Percentiles rank a stretch among this genome's conserved stretches.
Evolutionary conservation across 2,888 invertebrate genomes (phyloP).

Genomic region (Pharmacophagus antenor): DNA sequence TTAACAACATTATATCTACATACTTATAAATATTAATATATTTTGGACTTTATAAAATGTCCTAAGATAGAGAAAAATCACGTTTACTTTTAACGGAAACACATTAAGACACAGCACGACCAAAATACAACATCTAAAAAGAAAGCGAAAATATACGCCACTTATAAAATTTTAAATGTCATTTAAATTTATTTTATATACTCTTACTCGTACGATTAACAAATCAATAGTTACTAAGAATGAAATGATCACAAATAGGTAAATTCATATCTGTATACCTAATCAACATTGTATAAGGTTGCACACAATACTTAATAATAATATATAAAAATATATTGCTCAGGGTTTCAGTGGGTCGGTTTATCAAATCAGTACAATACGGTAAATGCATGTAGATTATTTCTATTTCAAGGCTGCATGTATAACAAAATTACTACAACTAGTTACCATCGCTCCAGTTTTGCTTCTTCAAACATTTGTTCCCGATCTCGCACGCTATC

Average conservation of each 20-base stretch:
- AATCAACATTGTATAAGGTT: conserved; percentile 70
- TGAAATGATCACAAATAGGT: conserved; percentile 68
- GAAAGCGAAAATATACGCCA: conserved; percentile 64
- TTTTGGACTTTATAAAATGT: conserved; percentile 44
- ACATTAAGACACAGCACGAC: conserved; percentile 62
- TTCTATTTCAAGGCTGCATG: conserved; percentile 44
- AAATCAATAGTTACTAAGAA: conserved; percentile 61
- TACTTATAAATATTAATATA: conserved; percentile 41
- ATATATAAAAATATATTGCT: conserved; percentile 80
- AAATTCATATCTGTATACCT: conserved; percentile 65
- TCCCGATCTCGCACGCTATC: conserved; percentile 47
- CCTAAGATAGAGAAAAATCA: conserved; percentile 66
- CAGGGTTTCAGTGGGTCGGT: conserved; percentile 76
- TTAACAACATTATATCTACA: conserved; percentile 46
- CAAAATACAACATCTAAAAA: conserved; percentile 69
- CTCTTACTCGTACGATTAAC: conserved; percentile 51
- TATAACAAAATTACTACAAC: conserved; percentile 40
- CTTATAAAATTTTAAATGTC: conserved; percentile 36
- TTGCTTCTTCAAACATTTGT: conserved; percentile 43
- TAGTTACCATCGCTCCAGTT: conserved; percentile 31
- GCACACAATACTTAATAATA: conserved; percentile 70
- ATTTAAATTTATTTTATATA: conserved; percentile 42
- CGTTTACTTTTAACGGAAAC: conserved; percentile 61
- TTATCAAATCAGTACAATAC: conserved; percentile 69
- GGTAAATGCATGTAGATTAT: conserved; percentile 50